These are phyloP conservation scores for Mastacembelus armatus DNA, from an alignment of 2,797 vertebrate genomes.

Conservation along the genomic window DNA sequence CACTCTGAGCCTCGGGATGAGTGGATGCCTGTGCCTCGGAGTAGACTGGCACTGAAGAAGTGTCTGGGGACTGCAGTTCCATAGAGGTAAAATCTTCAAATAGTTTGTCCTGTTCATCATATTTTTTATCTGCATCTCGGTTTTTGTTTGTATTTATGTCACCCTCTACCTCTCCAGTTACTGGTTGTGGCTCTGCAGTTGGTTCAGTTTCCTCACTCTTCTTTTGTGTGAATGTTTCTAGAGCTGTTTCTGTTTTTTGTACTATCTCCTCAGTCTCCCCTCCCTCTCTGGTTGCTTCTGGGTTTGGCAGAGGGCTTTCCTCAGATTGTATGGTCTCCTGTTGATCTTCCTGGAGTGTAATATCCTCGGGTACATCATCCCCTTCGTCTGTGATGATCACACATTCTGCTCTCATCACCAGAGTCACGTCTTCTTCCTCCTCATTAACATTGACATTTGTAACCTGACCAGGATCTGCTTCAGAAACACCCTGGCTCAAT, in stretches of 20 bases:
- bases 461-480: constrained; percentile 38
- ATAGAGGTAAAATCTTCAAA: constrained; percentile 3
- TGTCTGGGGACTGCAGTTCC: constrained; percentile 25
- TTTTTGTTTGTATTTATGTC: neutral
- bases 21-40: constrained; percentile 33
- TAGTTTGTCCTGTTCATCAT: constrained; percentile 15
- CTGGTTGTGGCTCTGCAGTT: constrained; percentile 8
- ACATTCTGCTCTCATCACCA: constrained; percentile 80
- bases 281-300: constrained; percentile 13
- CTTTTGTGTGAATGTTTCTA: constrained; percentile 39
- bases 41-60: constrained; percentile 61
- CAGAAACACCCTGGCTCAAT: constrained; percentile 43
- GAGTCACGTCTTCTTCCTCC: constrained; percentile 61
- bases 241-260: constrained; percentile 3
- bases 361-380: constrained; percentile 62
- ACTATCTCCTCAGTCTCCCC: constrained; percentile 8
- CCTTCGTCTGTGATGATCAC: constrained; percentile 82
- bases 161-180: constrained; percentile 10
- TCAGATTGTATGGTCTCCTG: constrained; percentile 25
- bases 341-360: constrained; percentile 41
- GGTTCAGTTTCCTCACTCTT: constrained; percentile 11
- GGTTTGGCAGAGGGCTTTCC: constrained; percentile 5
- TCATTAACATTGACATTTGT: constrained; percentile 27
- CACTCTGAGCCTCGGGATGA: constrained; percentile 14
- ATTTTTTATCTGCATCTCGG: neutral